These are phyloP conservation scores for Parasteatoda tepidariorum DNA, from an alignment of 1,140 invertebrate genomes.

Conservation along the genomic window DNA sequence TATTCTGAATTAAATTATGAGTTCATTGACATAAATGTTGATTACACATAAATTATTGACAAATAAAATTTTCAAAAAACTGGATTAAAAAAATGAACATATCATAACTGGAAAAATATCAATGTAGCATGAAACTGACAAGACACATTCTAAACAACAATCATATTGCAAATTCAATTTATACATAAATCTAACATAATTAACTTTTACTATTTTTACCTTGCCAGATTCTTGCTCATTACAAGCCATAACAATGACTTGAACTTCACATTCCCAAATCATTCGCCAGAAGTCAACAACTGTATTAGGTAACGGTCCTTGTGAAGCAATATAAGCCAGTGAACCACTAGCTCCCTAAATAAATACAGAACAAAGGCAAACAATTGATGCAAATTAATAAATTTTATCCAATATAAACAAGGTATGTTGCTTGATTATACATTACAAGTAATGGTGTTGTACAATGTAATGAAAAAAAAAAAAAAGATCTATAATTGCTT, in stretches of 20 bases:
- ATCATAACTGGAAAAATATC: too few species aligned
- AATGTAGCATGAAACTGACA: too few species aligned
- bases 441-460: not conserved
- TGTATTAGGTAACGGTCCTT: slow-evolving; percentile 75
- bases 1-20: too few species aligned
- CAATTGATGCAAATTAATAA: not conserved
- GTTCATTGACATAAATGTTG: too few species aligned
- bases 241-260: slow-evolving; percentile 78
- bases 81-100: too few species aligned
- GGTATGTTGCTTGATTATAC: not conserved
- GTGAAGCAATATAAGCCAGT: slow-evolving; percentile 71
- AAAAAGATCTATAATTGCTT: too few species aligned
- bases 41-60: too few species aligned
- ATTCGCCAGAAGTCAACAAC: slow-evolving; percentile 64
- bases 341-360: slow-evolving; percentile 61
- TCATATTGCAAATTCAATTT: too few species aligned
- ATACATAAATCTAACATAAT: too few species aligned
- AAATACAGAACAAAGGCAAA: slow-evolving; percentile 10
- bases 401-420: too few species aligned
- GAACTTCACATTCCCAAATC: slow-evolving; percentile 74
- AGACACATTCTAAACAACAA: too few species aligned
- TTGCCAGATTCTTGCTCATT: slow-evolving; percentile 73
- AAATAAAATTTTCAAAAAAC: too few species aligned
- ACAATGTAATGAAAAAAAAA: not conserved
- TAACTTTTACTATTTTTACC: slow-evolving; percentile 12